Conservation (phyloP, 2,113 vertebrate species). For the Pterocles burchelli region DNA sequence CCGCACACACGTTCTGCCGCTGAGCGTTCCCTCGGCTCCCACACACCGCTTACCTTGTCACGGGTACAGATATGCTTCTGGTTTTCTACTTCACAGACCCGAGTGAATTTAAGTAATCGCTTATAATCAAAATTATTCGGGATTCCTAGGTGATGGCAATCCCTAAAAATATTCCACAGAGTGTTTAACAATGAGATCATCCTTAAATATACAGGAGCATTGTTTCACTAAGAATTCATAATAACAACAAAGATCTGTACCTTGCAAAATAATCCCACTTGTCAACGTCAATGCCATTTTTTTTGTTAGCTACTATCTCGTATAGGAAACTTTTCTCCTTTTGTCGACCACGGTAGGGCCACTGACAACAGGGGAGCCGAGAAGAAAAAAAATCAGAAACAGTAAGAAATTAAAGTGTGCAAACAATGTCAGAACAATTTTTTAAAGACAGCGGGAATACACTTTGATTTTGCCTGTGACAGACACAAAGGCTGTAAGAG, state of each 20-base stretch:
- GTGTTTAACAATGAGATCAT: not conserved
- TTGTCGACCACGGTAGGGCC: slow-evolving; percentile 84
- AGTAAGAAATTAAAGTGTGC: not conserved
- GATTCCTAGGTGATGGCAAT: slow-evolving; percentile 94
- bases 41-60: slow-evolving; percentile 82
- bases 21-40: rapidly evolving
- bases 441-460: not conserved
- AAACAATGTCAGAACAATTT: not conserved
- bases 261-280: slow-evolving; percentile 99
- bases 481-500: not conserved
- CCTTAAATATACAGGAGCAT: not conserved
- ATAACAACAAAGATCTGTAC: slow-evolving; percentile 62
- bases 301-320: slow-evolving; percentile 94
- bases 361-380: slow-evolving; percentile 69
- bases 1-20: rapidly evolving
- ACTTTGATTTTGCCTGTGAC: not conserved
- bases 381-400: not conserved
- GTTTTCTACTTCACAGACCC: slow-evolving; percentile 84
- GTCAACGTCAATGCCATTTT: slow-evolving; percentile 94
- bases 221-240: not conserved
- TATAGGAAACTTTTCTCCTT: slow-evolving; percentile 93
- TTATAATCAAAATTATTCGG: slow-evolving; percentile 92
- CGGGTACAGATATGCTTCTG: slow-evolving; percentile 87
- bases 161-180: slow-evolving; percentile 77
- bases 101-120: slow-evolving; percentile 88